These are phyloP conservation scores for Diogma glabrata DNA, from an alignment of 2,888 invertebrate genomes.

Conservation along the genomic window DNA sequence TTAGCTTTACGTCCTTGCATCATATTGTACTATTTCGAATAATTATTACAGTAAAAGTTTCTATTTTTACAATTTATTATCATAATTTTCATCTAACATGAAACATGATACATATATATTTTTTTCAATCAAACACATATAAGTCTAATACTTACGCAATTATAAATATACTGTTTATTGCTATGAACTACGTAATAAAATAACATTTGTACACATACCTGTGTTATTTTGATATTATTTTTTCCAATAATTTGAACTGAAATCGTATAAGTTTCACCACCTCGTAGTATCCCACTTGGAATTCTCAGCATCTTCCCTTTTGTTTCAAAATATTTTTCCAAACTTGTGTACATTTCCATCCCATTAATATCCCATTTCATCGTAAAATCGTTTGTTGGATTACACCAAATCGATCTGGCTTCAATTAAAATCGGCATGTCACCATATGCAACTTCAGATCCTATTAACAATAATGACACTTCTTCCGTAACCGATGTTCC, in stretches of 20 bases:
- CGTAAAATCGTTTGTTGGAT: background rate
- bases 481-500: constrained; percentile 7
- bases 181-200: background rate
- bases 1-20: no score
- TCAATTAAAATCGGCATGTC: constrained; percentile 4
- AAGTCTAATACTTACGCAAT: no score
- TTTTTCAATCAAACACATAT: no score
- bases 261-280: background rate
- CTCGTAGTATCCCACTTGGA: background rate
- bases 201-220: background rate
- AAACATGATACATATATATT: no score
- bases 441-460: constrained; percentile 1
- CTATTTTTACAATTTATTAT: no score
- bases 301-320: background rate
- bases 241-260: background rate
- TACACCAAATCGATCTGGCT: constrained; percentile 2
- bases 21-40: no score
- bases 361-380: constrained; percentile 5
- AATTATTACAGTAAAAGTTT: no score
- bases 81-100: no score
- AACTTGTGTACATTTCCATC: background rate
- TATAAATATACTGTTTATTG: no score
- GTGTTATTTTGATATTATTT: background rate
- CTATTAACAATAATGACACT: constrained; percentile 3
- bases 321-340: background rate